phyloP scores from a whole-genome alignment of 2,113 vertebrate genomes.

The Sebastes fasciatus region DNA sequence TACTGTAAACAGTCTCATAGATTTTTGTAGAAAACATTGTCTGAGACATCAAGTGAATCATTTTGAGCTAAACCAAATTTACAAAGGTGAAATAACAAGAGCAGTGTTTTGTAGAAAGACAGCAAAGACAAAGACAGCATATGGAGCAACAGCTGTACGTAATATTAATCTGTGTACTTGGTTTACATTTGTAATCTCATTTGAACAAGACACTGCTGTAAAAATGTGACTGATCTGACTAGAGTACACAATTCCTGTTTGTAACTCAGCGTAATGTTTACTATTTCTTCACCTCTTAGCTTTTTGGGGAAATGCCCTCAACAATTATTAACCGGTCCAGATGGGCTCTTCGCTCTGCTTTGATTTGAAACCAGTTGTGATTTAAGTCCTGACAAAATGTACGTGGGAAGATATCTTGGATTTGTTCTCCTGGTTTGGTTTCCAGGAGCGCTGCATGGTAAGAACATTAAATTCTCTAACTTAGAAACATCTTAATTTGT shows the following conservation, averaged over 20 bases:
- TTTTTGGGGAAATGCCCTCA: neutral
- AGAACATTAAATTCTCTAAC: neutral
- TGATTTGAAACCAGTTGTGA: neutral
- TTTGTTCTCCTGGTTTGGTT: slow-evolving; percentile 53
- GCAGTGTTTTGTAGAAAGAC: neutral
- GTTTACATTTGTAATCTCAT: neutral
- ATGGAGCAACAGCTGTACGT: neutral
- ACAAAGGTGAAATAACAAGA: neutral
- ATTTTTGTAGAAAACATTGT: neutral
- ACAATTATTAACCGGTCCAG: slow-evolving; percentile 47
- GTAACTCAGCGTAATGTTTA: slow-evolving; percentile 24
- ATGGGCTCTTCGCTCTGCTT: neutral
- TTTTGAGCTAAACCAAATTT: neutral
- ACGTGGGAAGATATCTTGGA: neutral
- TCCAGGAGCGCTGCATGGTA: slow-evolving; percentile 34
- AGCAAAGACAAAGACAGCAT: neutral
- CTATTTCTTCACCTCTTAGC: slow-evolving; percentile 24
- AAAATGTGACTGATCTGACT: neutral
- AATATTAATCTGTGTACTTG: neutral
- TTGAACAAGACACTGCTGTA: neutral
- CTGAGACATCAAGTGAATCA: neutral
- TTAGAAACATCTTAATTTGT: neutral
- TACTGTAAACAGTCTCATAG: slow-evolving; percentile 24
- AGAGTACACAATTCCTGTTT: neutral
- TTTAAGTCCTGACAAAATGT: slow-evolving; percentile 46